Evolutionary conservation across 1,140 invertebrate species (phyloP), one percentile per base, ranked within the genome.

Genomic region (Drosophila rufa): DNA sequence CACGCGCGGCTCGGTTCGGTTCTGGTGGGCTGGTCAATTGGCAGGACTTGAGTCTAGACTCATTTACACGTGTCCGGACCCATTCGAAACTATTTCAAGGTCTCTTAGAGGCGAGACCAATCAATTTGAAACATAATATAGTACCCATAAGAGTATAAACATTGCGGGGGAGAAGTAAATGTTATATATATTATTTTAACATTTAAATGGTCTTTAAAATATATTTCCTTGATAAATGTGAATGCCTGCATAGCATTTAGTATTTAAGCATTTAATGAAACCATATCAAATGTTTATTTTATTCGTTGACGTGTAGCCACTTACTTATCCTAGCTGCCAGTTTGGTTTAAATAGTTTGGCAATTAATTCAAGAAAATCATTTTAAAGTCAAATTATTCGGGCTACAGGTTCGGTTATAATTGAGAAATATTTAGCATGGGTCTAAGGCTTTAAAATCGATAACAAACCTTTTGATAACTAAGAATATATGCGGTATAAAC

Each of bases 1-100:
- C 15, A 6, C 3, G 27, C 12, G 12, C 38, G 38, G 22, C 6
- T 40, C 17, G 45, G 25, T 1, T 27, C 30, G 12, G 67, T 73
- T 70, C 27, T 58, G 66, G 53, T 50, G 69, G 12, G 38, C 25
- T 73, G 45, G 30, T 60, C 67, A 73, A 73, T 73, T 60, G 69
- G 70, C 67, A 73, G 70, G 67, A 73, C 38, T 14, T 7, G 17
- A 30, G 70, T 60, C 67, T 73, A 22, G 67, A 22, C 19, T 30
- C 30, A 71, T 60, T 73, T 59, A 56, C 53, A 11, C 53, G 53
- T 56, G 17, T 30, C 38, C 46, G 17, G 14, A 19, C 27, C 38
- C 25, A 51, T 25, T 73, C 17, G n/a, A 30, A 73, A 38, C 19
- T 51, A 59, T 70, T 68, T 40, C 48, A 70, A 56, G 67, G 47